phyloP scores from a whole-genome alignment of 2,113 vertebrate species.

The Oxygymnocypris stewartii region DNA sequence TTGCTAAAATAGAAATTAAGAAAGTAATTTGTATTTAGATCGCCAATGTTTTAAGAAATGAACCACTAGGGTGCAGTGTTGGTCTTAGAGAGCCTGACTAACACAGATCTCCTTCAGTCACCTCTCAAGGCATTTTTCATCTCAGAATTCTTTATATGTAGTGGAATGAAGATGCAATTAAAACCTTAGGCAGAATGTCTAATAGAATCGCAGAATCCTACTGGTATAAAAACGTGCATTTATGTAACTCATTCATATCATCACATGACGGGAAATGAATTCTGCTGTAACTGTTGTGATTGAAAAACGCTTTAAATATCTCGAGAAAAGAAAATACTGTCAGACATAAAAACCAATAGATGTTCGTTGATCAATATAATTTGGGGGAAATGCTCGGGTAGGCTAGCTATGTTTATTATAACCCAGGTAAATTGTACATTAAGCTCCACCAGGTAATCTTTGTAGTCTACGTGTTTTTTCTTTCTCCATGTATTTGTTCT shows the following conservation, averaged over 20 bases:
- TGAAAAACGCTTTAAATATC: neutral
- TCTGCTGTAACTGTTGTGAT: too few relatives aligned
- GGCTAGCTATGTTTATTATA: neutral
- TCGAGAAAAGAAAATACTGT: neutral
- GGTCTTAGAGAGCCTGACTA: neutral
- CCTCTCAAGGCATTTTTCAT: neutral
- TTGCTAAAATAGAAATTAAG: neutral
- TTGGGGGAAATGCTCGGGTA: neutral
- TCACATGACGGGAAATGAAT: neutral
- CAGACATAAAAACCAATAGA: neutral
- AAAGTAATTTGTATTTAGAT: neutral
- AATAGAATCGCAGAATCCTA: neutral
- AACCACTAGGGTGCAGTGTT: slow-evolving; percentile 37
- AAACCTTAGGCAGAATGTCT: neutral
- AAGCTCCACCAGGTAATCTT: neutral
- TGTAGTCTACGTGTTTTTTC: neutral
- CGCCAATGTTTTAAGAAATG: neutral
- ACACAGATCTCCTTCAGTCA: neutral
- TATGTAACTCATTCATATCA: neutral
- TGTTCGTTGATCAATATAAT: neutral
- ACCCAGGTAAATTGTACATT: neutral
- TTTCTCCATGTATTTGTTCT: neutral
- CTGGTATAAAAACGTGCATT: neutral
- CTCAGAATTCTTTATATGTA: neutral
- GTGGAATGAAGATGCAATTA: neutral